Evolutionary conservation across 2,888 invertebrate species (phyloP), one percentile per base, ranked within the genome.

Genomic region (Empis livida): DNA sequence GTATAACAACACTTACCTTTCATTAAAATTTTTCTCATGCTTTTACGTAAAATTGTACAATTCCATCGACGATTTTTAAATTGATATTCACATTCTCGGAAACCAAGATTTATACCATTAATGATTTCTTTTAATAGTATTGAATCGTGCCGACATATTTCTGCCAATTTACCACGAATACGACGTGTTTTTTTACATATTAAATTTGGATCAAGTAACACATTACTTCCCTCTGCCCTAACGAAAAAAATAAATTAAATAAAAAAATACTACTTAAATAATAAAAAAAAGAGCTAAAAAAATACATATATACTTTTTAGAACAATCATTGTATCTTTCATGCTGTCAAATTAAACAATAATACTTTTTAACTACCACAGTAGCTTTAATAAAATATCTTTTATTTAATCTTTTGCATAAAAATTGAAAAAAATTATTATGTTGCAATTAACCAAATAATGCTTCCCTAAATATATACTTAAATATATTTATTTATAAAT

Each of bases 61-160:
- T 92, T 92, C 92, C 91, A 92, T 65, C 85, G 75, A 51, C 88
- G 77, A 66, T 83, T 80, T 49, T 83, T 75, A 70, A 92, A 91
- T 73, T 91, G 91, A 68, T 82, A 79, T 56, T 88, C 86, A 66
- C 92, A 92, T 77, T 92, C 90, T 54, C 78, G 78, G 57, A 88
- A 86, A 23, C 86, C 90, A 52, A 86, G 73, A 57, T 81, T 79
- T 50, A 91, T 86, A 17, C 93, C 93, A 59, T 80, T 79, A 48
- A 82, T 78, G 61, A 93, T 89, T 71, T 90, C 86, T 61, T 83
- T 79, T 54, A 93, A 75, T 45, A 93, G 76, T 54, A 76, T 77
- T 44, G 81, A 80, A 70, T 92, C 90, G 71, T 86, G 86, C 56
- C 82, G 79, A 71, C 93, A 94, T 64, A 87, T 84, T 63, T 86